A percentile compares a stretch with the other conserved stretches of the same genome.
Evolutionary conservation across 1,140 invertebrate genomes (phyloP).

Genomic region (Trachelipus rathkii): DNA sequence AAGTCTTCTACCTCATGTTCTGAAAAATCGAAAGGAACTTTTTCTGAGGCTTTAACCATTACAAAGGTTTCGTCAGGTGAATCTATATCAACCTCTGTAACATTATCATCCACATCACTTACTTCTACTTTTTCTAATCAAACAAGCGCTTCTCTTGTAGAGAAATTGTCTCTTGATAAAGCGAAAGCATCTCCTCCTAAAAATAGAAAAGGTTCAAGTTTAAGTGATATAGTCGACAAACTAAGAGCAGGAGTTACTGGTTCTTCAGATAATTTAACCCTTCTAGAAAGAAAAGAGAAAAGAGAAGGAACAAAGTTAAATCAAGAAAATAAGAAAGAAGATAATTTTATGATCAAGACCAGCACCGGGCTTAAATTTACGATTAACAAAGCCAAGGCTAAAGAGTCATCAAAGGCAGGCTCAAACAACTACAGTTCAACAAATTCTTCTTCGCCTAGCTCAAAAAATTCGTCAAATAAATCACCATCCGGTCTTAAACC

Average conservation of each 20-base stretch:
- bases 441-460: conserved; percentile 40
- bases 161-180: conserved; percentile 41
- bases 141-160: conserved; percentile 15
- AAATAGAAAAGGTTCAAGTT: conserved; percentile 41
- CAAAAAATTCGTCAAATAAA: conserved; percentile 62
- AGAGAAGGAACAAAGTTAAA: conserved; percentile 42
- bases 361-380: conserved; percentile 83
- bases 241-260: conserved; percentile 37
- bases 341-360: conserved; percentile 75
- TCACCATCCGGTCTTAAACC: conserved; percentile 78
- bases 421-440: conserved; percentile 47
- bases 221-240: conserved; percentile 44
- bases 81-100: conserved; percentile 34
- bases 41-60: conserved; percentile 38
- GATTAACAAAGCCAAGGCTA: conserved; percentile 73
- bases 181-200: conserved; percentile 44
- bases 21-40: conserved; percentile 32
- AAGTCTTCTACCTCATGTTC: conserved; percentile 19
- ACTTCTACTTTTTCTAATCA: conserved; percentile 27
- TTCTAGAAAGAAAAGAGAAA: conserved; percentile 46
- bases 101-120: conserved; percentile 35
- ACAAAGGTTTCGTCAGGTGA: conserved; percentile 40
- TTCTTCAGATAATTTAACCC: conserved; percentile 36
- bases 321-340: conserved; percentile 60
- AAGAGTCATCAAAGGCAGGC: conserved; percentile 56